Evolutionary conservation across 2,797 vertebrate species (phyloP).

Genomic region (Acanthornis magna): DNA sequence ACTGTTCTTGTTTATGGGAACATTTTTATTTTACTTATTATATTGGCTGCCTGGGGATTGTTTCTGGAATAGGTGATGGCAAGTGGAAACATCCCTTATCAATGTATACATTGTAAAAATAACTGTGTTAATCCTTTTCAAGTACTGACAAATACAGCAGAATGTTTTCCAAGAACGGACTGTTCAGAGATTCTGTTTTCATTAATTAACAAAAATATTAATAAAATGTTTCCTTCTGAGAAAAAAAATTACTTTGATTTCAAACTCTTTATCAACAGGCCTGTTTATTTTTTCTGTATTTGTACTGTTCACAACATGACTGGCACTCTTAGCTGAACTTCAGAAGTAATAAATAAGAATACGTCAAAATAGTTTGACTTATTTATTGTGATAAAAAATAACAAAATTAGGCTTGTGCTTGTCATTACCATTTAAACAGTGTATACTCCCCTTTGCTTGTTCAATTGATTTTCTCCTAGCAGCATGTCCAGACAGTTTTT

Average conservation of each 20-base stretch:
- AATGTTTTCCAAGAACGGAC: neutral
- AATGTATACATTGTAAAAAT: neutral
- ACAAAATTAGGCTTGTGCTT: neutral
- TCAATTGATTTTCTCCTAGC: neutral
- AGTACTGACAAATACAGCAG: neutral
- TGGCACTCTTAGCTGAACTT: neutral
- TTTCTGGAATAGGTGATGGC: neutral
- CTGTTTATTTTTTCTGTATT: neutral
- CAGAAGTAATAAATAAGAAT: neutral
- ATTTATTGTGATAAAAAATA: neutral
- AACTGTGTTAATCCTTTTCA: neutral
- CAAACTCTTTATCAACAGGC: neutral
- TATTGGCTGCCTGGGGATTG: neutral
- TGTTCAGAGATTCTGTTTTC: neutral
- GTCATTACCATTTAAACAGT: neutral
- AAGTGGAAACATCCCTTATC: neutral
- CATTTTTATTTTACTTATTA: neutral
- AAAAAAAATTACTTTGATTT: neutral
- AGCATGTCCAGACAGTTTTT: neutral
- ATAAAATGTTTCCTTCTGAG: neutral
- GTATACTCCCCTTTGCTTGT: neutral
- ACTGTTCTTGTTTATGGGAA: neutral
- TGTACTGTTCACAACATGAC: neutral
- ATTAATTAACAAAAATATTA: neutral
- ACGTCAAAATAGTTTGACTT: neutral